Conservation (phyloP, 1,140 invertebrate species). For the Gryllus bimaculatus region DNA sequence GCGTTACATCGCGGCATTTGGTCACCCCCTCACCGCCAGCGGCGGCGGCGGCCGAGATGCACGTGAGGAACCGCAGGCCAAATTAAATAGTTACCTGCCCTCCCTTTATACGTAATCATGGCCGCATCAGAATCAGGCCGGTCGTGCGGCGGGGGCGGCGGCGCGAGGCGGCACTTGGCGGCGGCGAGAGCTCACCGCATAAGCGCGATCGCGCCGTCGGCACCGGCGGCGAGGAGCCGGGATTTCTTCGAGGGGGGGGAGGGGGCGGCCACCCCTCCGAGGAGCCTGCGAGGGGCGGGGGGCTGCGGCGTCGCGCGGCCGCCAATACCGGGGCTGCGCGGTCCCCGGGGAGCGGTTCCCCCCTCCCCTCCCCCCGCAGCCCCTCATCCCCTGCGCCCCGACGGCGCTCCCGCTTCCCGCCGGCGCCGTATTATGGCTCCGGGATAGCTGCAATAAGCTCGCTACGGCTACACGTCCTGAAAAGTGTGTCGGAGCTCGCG, state of each 20-base stretch:
- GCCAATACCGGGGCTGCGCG: neutral
- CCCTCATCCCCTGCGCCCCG: neutral
- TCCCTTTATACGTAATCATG: slow-evolving; percentile 4
- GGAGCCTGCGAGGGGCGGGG: too few relatives aligned
- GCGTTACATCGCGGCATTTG: too few relatives aligned
- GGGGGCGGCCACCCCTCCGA: too few relatives aligned
- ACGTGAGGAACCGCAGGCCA: neutral
- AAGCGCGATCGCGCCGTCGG: neutral
- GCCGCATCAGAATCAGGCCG: neutral
- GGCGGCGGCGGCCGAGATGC: too few relatives aligned
- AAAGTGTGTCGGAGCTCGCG: neutral
- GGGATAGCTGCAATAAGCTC: slow-evolving; percentile 3
- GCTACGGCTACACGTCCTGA: neutral
- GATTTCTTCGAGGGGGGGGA: neutral
- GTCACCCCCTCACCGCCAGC: too few relatives aligned
- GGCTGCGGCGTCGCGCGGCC: neutral
- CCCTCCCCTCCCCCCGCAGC: neutral
- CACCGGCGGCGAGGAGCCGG: neutral
- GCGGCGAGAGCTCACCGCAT: neutral
- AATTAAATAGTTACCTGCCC: neutral
- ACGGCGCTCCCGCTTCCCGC: neutral
- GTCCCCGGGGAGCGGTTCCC: neutral
- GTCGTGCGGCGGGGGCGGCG: too few relatives aligned
- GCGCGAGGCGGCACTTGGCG: neutral
- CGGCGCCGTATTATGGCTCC: neutral